Base-by-base conservation (phyloP, 2,888 invertebrate species). In the Drosophila imparisetae region DNA sequence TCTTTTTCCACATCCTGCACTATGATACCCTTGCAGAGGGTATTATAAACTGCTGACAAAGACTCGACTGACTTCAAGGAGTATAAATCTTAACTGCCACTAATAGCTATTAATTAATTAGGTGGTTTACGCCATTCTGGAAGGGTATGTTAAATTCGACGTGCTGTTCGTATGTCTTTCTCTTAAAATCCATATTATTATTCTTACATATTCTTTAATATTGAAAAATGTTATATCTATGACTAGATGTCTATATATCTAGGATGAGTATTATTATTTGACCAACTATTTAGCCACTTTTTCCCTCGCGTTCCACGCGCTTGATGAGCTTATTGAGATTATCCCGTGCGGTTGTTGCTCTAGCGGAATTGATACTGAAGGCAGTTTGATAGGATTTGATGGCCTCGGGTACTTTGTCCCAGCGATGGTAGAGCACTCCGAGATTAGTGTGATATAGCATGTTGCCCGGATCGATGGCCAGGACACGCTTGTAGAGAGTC, bases 351-450 rank as follows among this genome's bases (percentile, higher is more conserved):
- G 96, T 96, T 81, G 94, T 94, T 74, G 96, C 94, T 53, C 93
- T 93, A 0, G 72, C 24, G 0, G 97, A 96, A 91, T 97, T 95
- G 3, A 98, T 92, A 83, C 94, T 93, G 60, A 98, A 93, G 18
- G 98, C 97, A 87, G 94, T 95, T 81, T 93, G 93, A 91, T 98
- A 98, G 93, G 96, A 95, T 75, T 94, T 92, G 89, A 95, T 94
- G 0, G 98, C 98, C 82, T 95, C 93, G 8, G 95, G 94, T 68
- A 95, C 94, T 93, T 96, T 97, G 75, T 96, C 96, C 98, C 98
- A 98, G 29, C 98, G 95, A 93, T 98, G 98, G 92, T 98, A 98
- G n/a, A 98, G 94, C 27, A 98, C 98, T 67, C 98, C 98, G 81
- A 99, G 94, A 94, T 99, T 99, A 2, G 97, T 96, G 91, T 96